Evolutionary conservation across 2,888 invertebrate genomes (phyloP).

Genomic region (Carterocephalus palaemon): DNA sequence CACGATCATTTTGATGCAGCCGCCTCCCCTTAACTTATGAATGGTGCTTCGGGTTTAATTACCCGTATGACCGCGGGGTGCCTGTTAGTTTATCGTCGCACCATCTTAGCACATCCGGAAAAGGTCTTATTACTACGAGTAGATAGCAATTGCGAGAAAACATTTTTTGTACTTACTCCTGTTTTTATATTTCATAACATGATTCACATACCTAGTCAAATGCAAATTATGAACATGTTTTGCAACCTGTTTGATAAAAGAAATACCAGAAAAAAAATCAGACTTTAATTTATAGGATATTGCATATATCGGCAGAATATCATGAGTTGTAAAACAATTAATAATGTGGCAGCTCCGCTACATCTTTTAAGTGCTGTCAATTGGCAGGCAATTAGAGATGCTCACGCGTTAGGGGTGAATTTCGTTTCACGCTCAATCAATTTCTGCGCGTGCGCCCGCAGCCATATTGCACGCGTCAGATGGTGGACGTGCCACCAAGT

Average conservation of each 20-base stretch:
- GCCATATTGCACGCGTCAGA: constrained; percentile 78
- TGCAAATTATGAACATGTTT: too few relatives aligned
- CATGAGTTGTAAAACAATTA: constrained; percentile 17
- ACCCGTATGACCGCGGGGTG: constrained; percentile 72
- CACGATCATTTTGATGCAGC: constrained; percentile 49
- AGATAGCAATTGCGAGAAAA: constrained; percentile 12
- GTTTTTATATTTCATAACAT: too few relatives aligned
- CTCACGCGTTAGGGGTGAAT: constrained; percentile 70
- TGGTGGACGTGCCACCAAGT: constrained; percentile 51
- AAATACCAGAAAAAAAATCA: too few relatives aligned
- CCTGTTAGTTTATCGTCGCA: constrained; percentile 66
- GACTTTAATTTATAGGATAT: not conserved
- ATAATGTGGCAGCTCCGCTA: constrained; percentile 15
- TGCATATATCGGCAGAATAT: not conserved
- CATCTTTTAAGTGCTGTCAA: constrained; percentile 47
- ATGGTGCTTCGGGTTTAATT: constrained; percentile 57
- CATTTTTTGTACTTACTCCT: not conserved
- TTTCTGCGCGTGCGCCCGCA: constrained; percentile 73
- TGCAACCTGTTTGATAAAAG: too few relatives aligned
- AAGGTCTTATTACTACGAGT: constrained; percentile 24
- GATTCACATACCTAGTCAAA: too few relatives aligned
- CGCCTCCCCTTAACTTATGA: constrained; percentile 41
- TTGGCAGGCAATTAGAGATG: constrained; percentile 69
- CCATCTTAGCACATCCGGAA: constrained; percentile 26
- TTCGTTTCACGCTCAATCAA: constrained; percentile 78